Evolutionary conservation across 2,113 vertebrate species (phyloP), one percentile per base, ranked within the genome.

Genomic region (Martes martes): DNA sequence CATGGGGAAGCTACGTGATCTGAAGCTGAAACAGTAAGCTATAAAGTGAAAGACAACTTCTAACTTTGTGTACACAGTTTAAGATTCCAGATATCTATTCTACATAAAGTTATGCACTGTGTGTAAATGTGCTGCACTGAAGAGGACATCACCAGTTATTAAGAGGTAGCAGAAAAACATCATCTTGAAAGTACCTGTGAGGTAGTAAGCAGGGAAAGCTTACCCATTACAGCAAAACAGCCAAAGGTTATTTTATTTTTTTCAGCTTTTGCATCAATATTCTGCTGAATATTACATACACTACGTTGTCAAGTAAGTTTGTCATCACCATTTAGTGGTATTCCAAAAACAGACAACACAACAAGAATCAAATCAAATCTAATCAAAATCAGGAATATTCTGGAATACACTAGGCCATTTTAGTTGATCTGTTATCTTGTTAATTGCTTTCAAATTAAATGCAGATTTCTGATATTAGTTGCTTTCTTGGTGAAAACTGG

Each of bases 381-480:
- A 84, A 92, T 76, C 47, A 57, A 95, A 71, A 95, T 91, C 7
- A 87, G 42, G 36, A 78, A 26, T 87, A 93, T 87, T 87, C 61
- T 93, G 74, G 81, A 93, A 87, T 65, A 89, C 7, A 61, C 42
- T 50, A 36, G 18, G 57, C 23, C 23, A 93, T 95, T 95, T 95
- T 78, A 67, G 19, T 33, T 76, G n/a, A 84, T 79, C 86, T 61
- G 65, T 59, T 80, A 50, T n/a, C 15, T 36, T 71, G 23, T 93
- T 87, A 76, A 93, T 7, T 87, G 42, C n/a, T 82, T 95, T 95
- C 78, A 81, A 92, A 74, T 94, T 73, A 94, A 59, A 57, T 59
- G 47, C 10, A 69, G 39, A 80, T 84, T 89, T 88, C 61, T 89
- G 45, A 94, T 89, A 78, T 11, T 55, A 55, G 45, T 15, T 89